Conservation (phyloP, 2,797 vertebrate species). For the Morelia viridis region DNA sequence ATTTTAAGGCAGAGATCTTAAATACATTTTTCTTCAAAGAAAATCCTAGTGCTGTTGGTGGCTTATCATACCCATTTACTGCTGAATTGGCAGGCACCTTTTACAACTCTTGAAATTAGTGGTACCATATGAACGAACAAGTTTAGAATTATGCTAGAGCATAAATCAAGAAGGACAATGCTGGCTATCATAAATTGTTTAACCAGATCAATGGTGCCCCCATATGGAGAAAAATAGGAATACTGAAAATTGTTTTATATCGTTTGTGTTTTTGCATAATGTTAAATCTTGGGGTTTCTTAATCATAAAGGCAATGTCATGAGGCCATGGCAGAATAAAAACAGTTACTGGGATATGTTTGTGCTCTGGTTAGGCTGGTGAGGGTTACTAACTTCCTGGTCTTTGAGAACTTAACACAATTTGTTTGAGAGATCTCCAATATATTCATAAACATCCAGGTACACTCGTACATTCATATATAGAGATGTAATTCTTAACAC, state of each 20-base stretch:
- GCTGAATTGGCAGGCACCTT: not conserved
- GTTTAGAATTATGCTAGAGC: accelerated
- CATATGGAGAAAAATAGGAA: conserved; percentile 31
- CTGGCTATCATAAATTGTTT: not conserved
- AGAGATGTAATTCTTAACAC: too few species aligned
- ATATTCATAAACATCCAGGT: too few species aligned
- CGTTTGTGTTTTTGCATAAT: not conserved
- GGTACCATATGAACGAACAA: not conserved
- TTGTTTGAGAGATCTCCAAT: too few species aligned
- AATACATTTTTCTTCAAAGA: not conserved
- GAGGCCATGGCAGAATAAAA: not conserved
- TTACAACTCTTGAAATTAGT: not conserved
- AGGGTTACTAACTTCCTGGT: too few species aligned
- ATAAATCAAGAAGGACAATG: accelerated
- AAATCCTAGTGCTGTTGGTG: not conserved
- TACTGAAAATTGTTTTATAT: not conserved
- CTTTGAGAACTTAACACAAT: too few species aligned
- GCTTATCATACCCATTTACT: not conserved
- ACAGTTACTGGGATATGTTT: too few species aligned
- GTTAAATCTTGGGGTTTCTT: not conserved
- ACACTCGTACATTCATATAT: too few species aligned
- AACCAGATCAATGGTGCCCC: conserved; percentile 42
- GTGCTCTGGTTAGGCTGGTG: too few species aligned
- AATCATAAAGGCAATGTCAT: not conserved
- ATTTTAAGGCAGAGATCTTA: not conserved